Percentiles rank a stretch among this genome's conserved stretches.
These are phyloP conservation scores for Cephus spinipes DNA, from an alignment of 2,888 invertebrate genomes.

Conservation along the genomic window DNA sequence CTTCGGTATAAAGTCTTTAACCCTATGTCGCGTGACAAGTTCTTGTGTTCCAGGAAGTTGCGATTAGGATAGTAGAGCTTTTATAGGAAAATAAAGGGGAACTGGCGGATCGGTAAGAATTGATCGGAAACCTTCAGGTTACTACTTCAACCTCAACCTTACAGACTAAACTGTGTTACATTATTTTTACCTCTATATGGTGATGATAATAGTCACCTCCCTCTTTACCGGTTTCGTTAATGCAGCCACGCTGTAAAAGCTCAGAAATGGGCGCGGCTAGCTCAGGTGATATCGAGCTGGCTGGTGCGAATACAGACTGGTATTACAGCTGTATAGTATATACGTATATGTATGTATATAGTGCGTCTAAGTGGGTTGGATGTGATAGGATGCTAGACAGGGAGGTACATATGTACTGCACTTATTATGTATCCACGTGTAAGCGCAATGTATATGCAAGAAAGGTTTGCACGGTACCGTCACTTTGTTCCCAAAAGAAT, in stretches of 20 bases:
- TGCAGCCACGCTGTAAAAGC: background rate
- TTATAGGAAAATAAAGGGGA: background rate
- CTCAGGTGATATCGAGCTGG: conserved; percentile 1
- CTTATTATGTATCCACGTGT: background rate
- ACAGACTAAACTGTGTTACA: background rate
- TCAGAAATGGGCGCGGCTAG: conserved; percentile 5
- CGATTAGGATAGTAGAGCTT: background rate
- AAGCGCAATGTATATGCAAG: background rate
- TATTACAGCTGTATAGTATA: background rate
- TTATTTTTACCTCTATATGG: background rate
- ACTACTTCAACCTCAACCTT: background rate
- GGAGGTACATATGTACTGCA: background rate
- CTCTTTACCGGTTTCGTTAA: background rate
- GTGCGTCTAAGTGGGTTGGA: background rate
- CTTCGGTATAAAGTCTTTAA: background rate
- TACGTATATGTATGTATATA: background rate
- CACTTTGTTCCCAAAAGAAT: background rate
- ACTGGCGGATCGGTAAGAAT: background rate
- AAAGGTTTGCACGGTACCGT: background rate
- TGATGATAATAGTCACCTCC: background rate
- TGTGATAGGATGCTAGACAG: no score
- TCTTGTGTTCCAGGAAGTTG: background rate
- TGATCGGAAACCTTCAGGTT: background rate
- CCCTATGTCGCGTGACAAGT: background rate
- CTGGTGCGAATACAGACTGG: background rate